Percentiles rank a stretch among this genome's conserved stretches.
These are phyloP conservation scores for Dermolepida albohirtum DNA, from an alignment of 2,888 invertebrate genomes.

Conservation along the genomic window DNA sequence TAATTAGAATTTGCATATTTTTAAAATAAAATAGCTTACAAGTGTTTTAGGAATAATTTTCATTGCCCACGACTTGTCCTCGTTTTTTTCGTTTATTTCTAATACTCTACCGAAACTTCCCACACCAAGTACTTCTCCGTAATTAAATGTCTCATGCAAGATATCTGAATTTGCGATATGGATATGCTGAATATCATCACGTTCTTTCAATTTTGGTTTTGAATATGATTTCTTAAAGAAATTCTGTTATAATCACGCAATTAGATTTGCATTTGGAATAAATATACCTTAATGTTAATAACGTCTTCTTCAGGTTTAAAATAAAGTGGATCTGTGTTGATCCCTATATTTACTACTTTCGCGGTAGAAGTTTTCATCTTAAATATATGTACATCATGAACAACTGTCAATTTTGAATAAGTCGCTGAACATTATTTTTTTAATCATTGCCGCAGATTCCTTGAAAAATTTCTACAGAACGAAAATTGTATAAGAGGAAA, in stretches of 20 bases:
- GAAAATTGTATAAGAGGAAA: too few relatives aligned
- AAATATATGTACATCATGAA: conserved; percentile 27
- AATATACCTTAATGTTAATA: conserved; percentile 19
- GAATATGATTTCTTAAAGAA: conserved; percentile 22
- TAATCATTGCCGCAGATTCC: not conserved
- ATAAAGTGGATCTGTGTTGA: conserved; percentile 50
- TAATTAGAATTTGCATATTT: not conserved
- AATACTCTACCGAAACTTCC: conserved; percentile 64
- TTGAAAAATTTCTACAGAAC: not conserved
- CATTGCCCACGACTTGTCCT: conserved; percentile 62
- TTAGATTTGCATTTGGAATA: not conserved
- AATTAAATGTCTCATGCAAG: conserved; percentile 58
- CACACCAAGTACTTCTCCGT: conserved; percentile 62
- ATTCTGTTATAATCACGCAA: not conserved
- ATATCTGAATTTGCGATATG: conserved; percentile 58
- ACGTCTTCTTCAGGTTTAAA: conserved; percentile 39
- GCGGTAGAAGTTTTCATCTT: conserved; percentile 44
- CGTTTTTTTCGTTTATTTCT: conserved; percentile 59
- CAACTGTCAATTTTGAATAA: conserved; percentile 43
- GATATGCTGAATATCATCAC: conserved; percentile 59
- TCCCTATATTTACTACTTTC: conserved; percentile 46
- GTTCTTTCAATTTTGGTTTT: conserved; percentile 42
- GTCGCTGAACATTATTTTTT: conserved; percentile 16
- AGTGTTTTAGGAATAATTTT: conserved; percentile 63
- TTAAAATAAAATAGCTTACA: conserved; percentile 20